Conservation (phyloP, 2,113 vertebrate genomes). For the Regulus satrapa region DNA sequence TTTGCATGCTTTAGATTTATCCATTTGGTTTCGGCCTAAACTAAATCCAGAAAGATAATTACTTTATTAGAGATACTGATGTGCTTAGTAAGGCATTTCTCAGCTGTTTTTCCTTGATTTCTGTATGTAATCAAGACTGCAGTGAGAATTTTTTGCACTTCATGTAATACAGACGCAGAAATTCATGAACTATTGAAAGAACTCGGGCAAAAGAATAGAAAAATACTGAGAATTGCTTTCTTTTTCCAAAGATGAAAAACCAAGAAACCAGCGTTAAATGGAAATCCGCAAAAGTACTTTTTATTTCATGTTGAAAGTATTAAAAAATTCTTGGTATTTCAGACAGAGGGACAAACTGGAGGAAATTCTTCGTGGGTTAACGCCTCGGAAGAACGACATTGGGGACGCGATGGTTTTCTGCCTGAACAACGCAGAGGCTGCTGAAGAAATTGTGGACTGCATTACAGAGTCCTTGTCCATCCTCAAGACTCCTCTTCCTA, state of each 20-base stretch:
- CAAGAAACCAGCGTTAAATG: background rate
- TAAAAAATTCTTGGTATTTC: conserved; percentile 40
- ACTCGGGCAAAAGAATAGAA: background rate
- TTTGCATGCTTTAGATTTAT: background rate
- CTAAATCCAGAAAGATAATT: background rate
- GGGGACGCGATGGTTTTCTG: conserved; percentile 98
- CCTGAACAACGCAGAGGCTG: conserved; percentile 93
- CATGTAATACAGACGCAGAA: background rate
- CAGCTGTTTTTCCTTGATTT: background rate
- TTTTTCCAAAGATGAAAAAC: background rate
- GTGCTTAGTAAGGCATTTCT: background rate
- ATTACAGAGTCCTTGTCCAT: conserved; percentile 94
- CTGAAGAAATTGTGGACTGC: conserved; percentile 98
- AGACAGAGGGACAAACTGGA: conserved; percentile 97
- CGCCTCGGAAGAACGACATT: conserved; percentile 90
- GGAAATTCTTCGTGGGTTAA: conserved; percentile 89
- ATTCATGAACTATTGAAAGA: background rate
- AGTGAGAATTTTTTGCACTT: background rate
- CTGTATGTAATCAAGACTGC: background rate
- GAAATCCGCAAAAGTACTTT: background rate
- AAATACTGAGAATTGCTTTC: background rate
- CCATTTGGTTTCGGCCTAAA: background rate
- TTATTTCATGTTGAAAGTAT: background rate
- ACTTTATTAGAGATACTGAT: background rate
- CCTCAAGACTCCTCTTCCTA: conserved; percentile 97